A percentile compares a stretch with the other conserved stretches of the same genome.
Conservation (phyloP, 2,888 invertebrate genomes). For the Drosophila planitibia region DNA sequence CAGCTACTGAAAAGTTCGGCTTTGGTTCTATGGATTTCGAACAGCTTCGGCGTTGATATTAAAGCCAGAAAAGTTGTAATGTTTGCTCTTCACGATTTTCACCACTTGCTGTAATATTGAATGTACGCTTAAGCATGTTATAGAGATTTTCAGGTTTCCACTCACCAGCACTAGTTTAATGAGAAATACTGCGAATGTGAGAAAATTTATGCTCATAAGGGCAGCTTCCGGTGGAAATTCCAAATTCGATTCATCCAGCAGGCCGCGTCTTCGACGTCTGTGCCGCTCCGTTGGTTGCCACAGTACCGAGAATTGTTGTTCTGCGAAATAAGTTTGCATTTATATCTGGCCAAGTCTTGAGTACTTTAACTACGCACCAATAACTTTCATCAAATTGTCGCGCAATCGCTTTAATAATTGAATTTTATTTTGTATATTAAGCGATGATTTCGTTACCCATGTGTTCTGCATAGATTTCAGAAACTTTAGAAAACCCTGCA, state of each 20-base stretch:
- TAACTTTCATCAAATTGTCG: constrained; percentile 88
- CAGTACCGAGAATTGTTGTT: constrained; percentile 85
- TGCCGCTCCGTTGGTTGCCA: constrained; percentile 85
- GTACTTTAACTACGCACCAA: constrained; percentile 87
- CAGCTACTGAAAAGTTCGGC: neutral
- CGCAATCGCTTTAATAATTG: constrained; percentile 77
- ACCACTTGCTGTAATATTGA: constrained; percentile 88
- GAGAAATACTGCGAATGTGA: constrained; percentile 94
- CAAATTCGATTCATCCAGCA: constrained; percentile 87
- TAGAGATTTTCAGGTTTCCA: neutral
- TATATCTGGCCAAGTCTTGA: constrained; percentile 11
- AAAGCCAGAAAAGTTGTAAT: constrained; percentile 82
- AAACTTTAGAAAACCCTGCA: constrained; percentile 82
- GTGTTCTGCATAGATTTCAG: constrained; percentile 80
- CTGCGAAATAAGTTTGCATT: constrained; percentile 75
- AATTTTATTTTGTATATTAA: constrained; percentile 83
- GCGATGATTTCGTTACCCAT: constrained; percentile 78
- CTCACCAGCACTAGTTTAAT: constrained; percentile 93
- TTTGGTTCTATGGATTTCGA: constrained; percentile 51
- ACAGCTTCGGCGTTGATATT: constrained; percentile 63
- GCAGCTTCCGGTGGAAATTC: constrained; percentile 94
- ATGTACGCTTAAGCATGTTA: neutral
- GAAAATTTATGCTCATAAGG: constrained; percentile 92
- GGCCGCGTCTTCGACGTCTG: constrained; percentile 77
- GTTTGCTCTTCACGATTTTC: constrained; percentile 88